Evolutionary conservation across 2,888 invertebrate genomes (phyloP).

Genomic region (Brachyptera risi): DNA sequence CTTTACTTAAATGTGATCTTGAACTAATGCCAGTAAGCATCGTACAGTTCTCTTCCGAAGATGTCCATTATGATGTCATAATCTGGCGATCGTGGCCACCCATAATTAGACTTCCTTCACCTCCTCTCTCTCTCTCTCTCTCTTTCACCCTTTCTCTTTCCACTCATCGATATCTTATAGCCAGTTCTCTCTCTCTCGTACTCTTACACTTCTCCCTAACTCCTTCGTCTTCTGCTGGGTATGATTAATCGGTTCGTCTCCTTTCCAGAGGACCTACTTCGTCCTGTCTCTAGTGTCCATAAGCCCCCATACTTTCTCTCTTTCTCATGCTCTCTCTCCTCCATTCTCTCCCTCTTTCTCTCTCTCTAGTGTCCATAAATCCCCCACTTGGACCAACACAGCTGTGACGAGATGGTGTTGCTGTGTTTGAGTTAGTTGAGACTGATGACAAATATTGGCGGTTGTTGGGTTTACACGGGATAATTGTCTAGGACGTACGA

Average conservation of each 20-base stretch:
- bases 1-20: too few species aligned
- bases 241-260: conserved; percentile 29
- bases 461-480: too few species aligned
- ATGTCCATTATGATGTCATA: conserved; percentile 30
- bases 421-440: too few species aligned
- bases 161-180: conserved; percentile 19
- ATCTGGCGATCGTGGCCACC: conserved; percentile 30
- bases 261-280: neutral
- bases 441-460: too few species aligned
- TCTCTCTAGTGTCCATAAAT: too few species aligned
- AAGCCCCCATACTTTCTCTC: too few species aligned
- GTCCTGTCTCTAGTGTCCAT: conserved; percentile 1
- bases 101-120: conserved; percentile 29
- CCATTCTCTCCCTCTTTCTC: too few species aligned
- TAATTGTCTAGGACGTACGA: too few species aligned
- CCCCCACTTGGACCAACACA: too few species aligned
- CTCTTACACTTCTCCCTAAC: conserved; percentile 19
- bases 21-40: conserved; percentile 28
- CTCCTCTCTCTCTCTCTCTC: conserved; percentile 31
- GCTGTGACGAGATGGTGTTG: too few species aligned
- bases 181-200: conserved; percentile 31
- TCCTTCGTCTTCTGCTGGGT: conserved; percentile 22
- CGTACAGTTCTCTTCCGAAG: conserved; percentile 25
- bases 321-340: too few species aligned
- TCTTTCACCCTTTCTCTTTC: conserved; percentile 19